Base-by-base conservation (phyloP, 2,113 vertebrate genomes). In the Corynorhinus townsendii region DNA sequence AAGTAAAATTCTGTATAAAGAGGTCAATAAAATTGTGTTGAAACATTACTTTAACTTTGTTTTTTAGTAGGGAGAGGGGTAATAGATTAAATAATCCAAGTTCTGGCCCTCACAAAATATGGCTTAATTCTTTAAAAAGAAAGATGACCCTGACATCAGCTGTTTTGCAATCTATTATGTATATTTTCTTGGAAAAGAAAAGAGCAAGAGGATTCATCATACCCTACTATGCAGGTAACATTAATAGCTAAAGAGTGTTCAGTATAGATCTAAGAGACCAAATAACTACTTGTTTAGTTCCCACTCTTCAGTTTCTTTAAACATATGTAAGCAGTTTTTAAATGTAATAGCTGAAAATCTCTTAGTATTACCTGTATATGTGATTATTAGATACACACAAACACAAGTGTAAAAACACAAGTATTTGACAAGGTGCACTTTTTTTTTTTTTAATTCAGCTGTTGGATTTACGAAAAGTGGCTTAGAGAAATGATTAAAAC, bases 61-160 rank as follows among this genome's bases (percentile, higher is more conserved):
- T 98, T 98, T 97, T 96, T 93, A 96, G 11, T 96, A 95, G 96
- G 95, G 94, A 79, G 93, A 75, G 52, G 90, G 95, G 87, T 95
- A 92, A 96, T 97, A 93, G 96, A 97, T 92, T 96, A 96, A 97
- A 93, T 98, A 98, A 98, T 98, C 97, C 97, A 98, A 97, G 94
- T 98, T 97, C 97, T 72, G 96, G 95, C 93, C 97, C 96, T 98
- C 98, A 98, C 95, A 98, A 98, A 98, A 98, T 98, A 98, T 98
- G 98, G 98, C 98, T 98, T 98, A 98, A 97, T 98, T 98, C 90
- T 98, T 98, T 97, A 97, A 98, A 98, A 98, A 89, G 54, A 97
- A 98, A 97, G 98, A 98, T 98, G 98, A 98, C 97, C 97, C 97
- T 98, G 98, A 98, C 98, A 91, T 68, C 95, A 97, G 98, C 97